phyloP scores from a whole-genome alignment of 2,113 vertebrate genomes.

The Lamprologus ornatipinnis region DNA sequence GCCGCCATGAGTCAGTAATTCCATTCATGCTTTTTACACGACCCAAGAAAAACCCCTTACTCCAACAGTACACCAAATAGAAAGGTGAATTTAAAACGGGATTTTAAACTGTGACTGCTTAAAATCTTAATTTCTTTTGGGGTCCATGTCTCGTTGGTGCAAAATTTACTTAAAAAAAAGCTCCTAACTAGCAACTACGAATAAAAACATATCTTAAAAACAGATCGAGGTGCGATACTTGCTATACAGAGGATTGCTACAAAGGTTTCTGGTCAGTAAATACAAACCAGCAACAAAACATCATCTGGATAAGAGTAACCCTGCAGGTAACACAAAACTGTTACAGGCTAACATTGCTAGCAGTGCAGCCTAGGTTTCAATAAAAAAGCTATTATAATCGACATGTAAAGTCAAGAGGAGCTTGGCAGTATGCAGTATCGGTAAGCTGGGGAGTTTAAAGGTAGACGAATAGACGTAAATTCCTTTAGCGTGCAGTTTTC shows the following conservation, averaged over 20 bases:
- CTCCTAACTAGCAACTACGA: not conserved
- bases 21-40: not conserved
- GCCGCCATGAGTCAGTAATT: conserved; percentile 6
- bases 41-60: not conserved
- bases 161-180: not conserved
- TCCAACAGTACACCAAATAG: not conserved
- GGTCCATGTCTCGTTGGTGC: not conserved
- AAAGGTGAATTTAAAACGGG: not conserved
- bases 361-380: conserved; percentile 9
- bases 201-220: not conserved
- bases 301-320: not conserved
- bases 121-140: rapidly evolving
- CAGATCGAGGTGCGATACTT: not conserved
- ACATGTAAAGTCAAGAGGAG: not conserved
- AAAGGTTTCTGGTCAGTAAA: not conserved
- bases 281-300: not conserved
- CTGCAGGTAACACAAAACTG: not conserved
- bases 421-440: not conserved
- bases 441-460: rapidly evolving
- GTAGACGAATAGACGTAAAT: not conserved
- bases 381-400: not conserved
- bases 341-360: conserved; percentile 46
- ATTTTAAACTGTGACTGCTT: not conserved
- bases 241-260: not conserved
- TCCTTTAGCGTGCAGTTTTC: not conserved